Evolutionary conservation across 1,140 invertebrate species (phyloP).

Genomic region (Bombus picipes): DNA sequence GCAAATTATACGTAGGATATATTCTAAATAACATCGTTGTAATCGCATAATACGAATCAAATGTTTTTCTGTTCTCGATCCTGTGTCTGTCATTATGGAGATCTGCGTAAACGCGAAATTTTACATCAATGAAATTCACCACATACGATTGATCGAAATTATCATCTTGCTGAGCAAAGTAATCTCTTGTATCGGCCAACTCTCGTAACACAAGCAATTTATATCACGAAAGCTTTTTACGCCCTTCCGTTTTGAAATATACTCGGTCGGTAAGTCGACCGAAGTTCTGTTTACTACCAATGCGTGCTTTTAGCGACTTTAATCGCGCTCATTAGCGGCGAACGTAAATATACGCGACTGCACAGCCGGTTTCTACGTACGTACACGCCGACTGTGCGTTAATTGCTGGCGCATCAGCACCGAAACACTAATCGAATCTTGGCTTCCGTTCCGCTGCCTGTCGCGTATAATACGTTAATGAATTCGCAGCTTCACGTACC

Average conservation of each 20-base stretch:
- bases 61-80: no score
- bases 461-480: background rate
- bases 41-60: no score
- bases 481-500: conserved; percentile 1
- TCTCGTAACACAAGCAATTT: background rate
- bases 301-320: conserved; percentile 19
- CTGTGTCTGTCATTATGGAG: no score
- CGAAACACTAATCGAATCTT: conserved; percentile 41
- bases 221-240: background rate
- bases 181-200: no score
- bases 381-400: conserved; percentile 1
- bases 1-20: no score
- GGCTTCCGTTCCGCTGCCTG: conserved; percentile 1
- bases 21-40: no score
- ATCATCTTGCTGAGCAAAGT: background rate
- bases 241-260: background rate
- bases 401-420: conserved; percentile 28
- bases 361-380: background rate
- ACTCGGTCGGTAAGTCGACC: background rate
- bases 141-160: background rate
- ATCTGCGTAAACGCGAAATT: background rate
- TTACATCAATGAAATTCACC: background rate
- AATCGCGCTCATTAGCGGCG: conserved; percentile 29
- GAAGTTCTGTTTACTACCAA: background rate
- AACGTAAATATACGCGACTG: background rate